phyloP scores from a whole-genome alignment of 1,140 invertebrate species.

The Archivesica marissinica region DNA sequence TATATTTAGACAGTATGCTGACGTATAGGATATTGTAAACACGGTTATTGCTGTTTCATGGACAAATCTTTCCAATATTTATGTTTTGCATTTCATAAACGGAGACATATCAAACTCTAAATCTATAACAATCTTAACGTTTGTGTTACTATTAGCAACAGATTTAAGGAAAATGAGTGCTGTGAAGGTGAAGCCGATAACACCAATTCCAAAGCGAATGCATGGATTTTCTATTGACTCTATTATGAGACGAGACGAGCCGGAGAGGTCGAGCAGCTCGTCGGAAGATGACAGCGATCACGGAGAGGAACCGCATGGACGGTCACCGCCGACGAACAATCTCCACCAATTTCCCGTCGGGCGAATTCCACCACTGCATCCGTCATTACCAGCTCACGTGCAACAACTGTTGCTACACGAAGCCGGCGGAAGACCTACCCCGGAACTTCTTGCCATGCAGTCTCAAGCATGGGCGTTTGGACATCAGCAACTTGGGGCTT shows the following conservation, averaged over 20 bases:
- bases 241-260: constrained; percentile 89
- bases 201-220: constrained; percentile 93
- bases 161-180: constrained; percentile 36
- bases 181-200: constrained; percentile 91
- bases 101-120: too few species aligned
- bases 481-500: background rate
- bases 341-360: constrained; percentile 29
- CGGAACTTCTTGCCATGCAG: constrained; percentile 49
- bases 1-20: too few species aligned
- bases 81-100: too few species aligned
- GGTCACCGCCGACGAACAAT: background rate
- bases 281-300: constrained; percentile 40
- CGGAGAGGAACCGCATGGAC: constrained; percentile 2
- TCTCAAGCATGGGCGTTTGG: constrained; percentile 59
- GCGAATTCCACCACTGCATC: constrained; percentile 69
- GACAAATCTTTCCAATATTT: too few species aligned
- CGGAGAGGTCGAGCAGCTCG: background rate
- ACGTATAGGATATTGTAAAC: too few species aligned
- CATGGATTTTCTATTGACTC: constrained; percentile 98
- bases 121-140: too few species aligned
- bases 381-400: constrained; percentile 68
- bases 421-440: background rate
- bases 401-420: constrained; percentile 62
- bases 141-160: too few species aligned
- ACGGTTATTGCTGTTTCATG: too few species aligned